Conservation (phyloP, 2,888 invertebrate species). For the Morinoia aosen region DNA sequence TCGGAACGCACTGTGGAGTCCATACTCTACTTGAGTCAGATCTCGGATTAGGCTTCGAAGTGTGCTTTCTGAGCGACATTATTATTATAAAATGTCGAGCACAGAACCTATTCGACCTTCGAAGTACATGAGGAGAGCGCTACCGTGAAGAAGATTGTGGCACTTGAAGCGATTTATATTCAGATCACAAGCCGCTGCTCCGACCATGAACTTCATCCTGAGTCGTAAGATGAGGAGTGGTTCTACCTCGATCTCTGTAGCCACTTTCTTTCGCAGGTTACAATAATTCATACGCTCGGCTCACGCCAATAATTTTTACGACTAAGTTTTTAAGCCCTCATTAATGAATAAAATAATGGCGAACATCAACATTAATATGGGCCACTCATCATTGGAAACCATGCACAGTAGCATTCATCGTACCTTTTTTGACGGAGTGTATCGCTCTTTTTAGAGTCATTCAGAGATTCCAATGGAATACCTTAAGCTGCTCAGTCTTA, state of each 20-base stretch:
- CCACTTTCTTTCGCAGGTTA: neutral
- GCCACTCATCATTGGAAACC: conserved; percentile 21
- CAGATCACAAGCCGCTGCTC: neutral
- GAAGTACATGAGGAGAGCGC: neutral
- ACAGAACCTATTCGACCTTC: neutral
- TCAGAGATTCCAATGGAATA: conserved; percentile 22
- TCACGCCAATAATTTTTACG: conserved; percentile 23
- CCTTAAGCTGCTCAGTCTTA: conserved; percentile 18
- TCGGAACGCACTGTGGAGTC: neutral
- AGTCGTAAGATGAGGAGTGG: neutral
- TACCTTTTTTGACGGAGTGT: neutral
- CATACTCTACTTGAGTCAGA: neutral
- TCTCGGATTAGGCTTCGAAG: neutral
- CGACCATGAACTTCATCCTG: neutral
- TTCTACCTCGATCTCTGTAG: neutral
- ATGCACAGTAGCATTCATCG: conserved; percentile 20
- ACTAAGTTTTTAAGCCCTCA: conserved; percentile 3
- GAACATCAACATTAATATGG: neutral
- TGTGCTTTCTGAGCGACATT: neutral
- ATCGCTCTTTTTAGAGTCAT: conserved; percentile 26
- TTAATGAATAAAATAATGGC: conserved; percentile 13
- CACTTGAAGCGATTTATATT: neutral
- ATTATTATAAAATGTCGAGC: neutral
- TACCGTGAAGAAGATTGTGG: neutral
- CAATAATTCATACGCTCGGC: neutral